phyloP scores from a whole-genome alignment of 2,797 vertebrate genomes.

The Pelobates cultripes region DNA sequence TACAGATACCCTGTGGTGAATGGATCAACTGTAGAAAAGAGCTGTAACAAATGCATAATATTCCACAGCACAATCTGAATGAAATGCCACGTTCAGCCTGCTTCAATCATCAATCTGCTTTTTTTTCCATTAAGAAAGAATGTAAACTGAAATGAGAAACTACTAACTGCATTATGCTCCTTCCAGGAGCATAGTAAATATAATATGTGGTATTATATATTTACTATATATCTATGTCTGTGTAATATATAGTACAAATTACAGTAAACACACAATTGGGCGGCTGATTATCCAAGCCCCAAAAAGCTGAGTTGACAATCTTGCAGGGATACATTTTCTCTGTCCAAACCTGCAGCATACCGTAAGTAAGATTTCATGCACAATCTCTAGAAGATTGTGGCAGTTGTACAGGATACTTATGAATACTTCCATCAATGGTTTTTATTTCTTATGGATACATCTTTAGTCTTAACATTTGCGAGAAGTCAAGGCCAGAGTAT shows the following conservation, averaged over 20 bases:
- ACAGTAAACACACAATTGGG: not conserved
- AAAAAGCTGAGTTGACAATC: not conserved
- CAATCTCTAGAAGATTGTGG: too few species aligned
- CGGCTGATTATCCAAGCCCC: not conserved
- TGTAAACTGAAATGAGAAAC: not conserved
- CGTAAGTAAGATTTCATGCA: too few species aligned
- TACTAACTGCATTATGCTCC: not conserved
- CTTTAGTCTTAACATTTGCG: too few species aligned
- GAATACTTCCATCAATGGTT: too few species aligned
- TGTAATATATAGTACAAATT: too few species aligned
- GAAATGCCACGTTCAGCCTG: not conserved
- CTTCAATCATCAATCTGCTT: not conserved
- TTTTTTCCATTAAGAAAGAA: not conserved
- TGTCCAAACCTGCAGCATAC: too few species aligned
- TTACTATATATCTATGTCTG: too few species aligned
- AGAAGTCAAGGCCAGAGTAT: too few species aligned
- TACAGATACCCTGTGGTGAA: not conserved
- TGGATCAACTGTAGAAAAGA: not conserved
- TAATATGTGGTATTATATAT: not conserved
- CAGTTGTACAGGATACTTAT: too few species aligned
- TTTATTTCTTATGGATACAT: too few species aligned
- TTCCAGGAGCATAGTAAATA: not conserved
- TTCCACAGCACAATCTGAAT: not conserved
- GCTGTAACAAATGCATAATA: not conserved
- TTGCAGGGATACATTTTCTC: too few species aligned